Conservation (phyloP, 2,797 vertebrate genomes). For the Sitta carolinensis region DNA sequence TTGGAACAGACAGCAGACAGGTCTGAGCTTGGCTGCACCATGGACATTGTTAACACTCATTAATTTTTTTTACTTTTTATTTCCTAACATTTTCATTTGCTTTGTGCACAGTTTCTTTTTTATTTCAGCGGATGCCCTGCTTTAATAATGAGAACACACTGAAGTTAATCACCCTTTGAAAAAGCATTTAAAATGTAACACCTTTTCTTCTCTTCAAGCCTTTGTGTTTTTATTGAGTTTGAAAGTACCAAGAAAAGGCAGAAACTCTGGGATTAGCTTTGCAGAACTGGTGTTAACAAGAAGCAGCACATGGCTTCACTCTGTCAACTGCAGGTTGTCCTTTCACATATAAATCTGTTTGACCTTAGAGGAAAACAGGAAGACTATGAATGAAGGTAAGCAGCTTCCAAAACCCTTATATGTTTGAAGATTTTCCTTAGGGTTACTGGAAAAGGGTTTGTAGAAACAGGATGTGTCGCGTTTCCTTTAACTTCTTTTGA, state of each 20-base stretch:
- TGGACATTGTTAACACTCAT: neutral
- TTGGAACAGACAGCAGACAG: neutral
- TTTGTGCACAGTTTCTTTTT: neutral
- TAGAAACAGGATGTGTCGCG: neutral
- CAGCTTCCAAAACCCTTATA: neutral
- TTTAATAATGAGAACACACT: neutral
- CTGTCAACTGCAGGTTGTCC: conserved; percentile 11
- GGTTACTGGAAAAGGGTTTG: conserved; percentile 16
- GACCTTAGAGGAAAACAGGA: conserved; percentile 43
- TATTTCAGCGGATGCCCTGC: neutral
- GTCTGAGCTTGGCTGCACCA: neutral
- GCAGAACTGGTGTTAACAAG: neutral
- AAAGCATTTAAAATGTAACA: neutral
- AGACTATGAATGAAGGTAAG: conserved; percentile 15
- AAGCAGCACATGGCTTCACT: neutral
- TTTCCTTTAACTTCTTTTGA: conserved; percentile 30
- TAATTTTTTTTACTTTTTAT: neutral
- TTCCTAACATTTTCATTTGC: neutral
- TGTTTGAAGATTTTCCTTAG: neutral
- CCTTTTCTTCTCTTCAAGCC: neutral
- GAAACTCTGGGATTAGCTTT: neutral
- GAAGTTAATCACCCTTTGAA: neutral
- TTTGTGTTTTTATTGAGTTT: neutral
- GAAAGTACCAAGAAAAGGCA: neutral
- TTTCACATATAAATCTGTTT: conserved; percentile 54